Evolutionary conservation across 2,797 vertebrate genomes (phyloP).

Genomic region (Emydoidea blandingii): DNA sequence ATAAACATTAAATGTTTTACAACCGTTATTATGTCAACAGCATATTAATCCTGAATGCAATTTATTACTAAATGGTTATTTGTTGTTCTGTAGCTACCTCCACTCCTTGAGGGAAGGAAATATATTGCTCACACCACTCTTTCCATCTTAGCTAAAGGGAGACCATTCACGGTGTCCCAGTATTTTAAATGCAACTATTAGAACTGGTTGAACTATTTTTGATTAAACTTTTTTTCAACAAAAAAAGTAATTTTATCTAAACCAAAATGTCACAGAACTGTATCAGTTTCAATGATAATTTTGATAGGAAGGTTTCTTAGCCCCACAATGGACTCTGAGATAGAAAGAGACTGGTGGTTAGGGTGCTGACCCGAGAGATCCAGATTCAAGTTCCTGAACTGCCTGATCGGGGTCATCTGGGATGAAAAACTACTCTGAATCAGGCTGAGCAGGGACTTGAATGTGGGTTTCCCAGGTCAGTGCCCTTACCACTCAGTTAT

Average conservation of each 20-base stretch:
- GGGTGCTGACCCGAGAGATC: background rate
- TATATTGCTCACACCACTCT: background rate
- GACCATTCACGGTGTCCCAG: background rate
- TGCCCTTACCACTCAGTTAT: background rate
- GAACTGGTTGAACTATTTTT: background rate
- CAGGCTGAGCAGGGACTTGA: background rate
- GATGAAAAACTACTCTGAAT: background rate
- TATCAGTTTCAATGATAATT: background rate
- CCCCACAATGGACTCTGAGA: background rate
- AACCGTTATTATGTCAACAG: conserved; percentile 20
- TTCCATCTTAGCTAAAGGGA: background rate
- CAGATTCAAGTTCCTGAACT: background rate
- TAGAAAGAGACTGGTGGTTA: background rate
- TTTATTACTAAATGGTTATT: conserved; percentile 51
- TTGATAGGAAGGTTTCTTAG: background rate
- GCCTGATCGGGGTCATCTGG: background rate
- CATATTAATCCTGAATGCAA: conserved; percentile 51
- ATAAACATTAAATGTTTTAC: conserved; percentile 53
- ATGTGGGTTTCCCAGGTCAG: background rate
- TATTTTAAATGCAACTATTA: no score
- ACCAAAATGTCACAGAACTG: background rate
- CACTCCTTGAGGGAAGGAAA: background rate
- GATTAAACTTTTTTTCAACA: background rate
- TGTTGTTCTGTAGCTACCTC: conserved; percentile 44
- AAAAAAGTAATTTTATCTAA: background rate